Percentiles rank a stretch among this genome's conserved stretches.
These are phyloP conservation scores for Sorex fumeus DNA, from an alignment of 2,113 vertebrate species.

Conservation along the genomic window DNA sequence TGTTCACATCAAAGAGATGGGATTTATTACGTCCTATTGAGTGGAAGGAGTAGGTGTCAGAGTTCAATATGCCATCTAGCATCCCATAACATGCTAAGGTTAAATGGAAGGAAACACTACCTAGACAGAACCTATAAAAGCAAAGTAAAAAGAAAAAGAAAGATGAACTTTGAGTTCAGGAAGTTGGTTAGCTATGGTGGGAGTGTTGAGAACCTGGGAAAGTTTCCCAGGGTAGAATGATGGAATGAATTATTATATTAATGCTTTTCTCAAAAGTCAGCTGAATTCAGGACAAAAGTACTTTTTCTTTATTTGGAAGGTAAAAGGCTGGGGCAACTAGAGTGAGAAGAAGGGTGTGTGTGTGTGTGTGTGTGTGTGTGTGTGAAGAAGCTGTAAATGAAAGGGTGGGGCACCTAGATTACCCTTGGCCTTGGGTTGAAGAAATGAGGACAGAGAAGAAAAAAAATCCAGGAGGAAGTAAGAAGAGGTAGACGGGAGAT, in stretches of 20 bases:
- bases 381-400: background rate
- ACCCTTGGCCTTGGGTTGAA: too few species aligned
- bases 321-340: background rate
- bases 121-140: background rate
- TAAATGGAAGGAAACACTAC: background rate
- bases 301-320: background rate
- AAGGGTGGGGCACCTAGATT: too few species aligned
- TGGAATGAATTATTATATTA: background rate
- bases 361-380: too few species aligned
- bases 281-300: background rate
- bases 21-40: background rate
- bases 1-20: conserved; percentile 4
- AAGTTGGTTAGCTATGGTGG: background rate
- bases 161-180: background rate
- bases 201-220: background rate
- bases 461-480: too few species aligned
- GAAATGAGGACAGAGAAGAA: too few species aligned
- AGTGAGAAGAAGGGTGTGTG: background rate
- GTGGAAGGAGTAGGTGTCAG: background rate
- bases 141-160: background rate
- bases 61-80: background rate
- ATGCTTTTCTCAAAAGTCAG: background rate
- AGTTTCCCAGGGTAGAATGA: background rate
- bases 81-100: background rate
- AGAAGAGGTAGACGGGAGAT: too few species aligned